Evolutionary conservation across 2,113 vertebrate genomes (phyloP).

Genomic region (Cranoglanis bouderius): DNA sequence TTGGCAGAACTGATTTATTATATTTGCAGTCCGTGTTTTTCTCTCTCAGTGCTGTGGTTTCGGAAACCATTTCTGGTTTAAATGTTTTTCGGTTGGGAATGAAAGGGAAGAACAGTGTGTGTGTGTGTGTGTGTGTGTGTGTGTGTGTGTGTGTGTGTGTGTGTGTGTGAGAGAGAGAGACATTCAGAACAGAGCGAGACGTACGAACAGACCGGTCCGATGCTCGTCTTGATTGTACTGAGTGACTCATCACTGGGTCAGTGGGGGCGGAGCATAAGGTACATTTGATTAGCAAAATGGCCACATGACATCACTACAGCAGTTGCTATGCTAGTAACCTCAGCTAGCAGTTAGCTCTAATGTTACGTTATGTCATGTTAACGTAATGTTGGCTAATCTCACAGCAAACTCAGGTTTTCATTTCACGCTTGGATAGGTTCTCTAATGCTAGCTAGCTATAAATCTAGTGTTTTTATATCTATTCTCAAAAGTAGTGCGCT

Average conservation of each 20-base stretch:
- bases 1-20: conserved; percentile 10
- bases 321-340: neutral
- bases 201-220: neutral
- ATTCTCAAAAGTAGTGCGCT: neutral
- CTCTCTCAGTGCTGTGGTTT: neutral
- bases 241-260: neutral
- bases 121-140: neutral
- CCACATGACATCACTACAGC: neutral
- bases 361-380: too few species aligned
- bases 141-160: neutral
- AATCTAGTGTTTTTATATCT: too few species aligned
- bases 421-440: neutral
- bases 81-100: neutral
- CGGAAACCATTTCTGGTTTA: conserved; percentile 4
- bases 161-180: neutral
- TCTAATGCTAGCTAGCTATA: neutral
- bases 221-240: neutral
- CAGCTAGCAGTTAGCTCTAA: neutral
- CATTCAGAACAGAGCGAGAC: neutral
- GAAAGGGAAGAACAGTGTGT: neutral
- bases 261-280: neutral
- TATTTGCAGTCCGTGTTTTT: conserved; percentile 14
- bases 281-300: neutral
- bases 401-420: neutral
- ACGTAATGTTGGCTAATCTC: neutral